A percentile compares a stretch with the other conserved stretches of the same genome.
Evolutionary conservation across 1,140 invertebrate species (phyloP).

Genomic region (Drosophila aff.): DNA sequence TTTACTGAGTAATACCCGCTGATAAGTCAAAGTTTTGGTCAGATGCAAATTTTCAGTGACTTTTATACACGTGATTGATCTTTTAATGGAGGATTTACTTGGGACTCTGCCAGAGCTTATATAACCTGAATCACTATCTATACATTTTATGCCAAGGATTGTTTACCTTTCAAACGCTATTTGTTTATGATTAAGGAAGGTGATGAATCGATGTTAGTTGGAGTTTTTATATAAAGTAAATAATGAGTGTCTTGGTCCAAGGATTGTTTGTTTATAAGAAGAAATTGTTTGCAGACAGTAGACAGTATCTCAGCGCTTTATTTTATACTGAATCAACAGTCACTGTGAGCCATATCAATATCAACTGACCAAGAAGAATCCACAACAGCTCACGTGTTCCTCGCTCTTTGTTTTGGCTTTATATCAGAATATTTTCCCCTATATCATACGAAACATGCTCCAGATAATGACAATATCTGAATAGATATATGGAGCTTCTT

Average conservation of each 20-base stretch:
- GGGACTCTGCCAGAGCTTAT: background rate
- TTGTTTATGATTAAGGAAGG: background rate
- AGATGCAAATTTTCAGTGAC: slow-evolving; percentile 27
- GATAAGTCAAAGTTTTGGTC: slow-evolving; percentile 10
- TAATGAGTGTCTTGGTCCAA: background rate
- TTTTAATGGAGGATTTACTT: slow-evolving; percentile 2
- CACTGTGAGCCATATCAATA: slow-evolving; percentile 11
- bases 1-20: slow-evolving; percentile 16
- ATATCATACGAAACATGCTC: slow-evolving; percentile 16
- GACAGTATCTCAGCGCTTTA: background rate
- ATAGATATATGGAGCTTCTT: slow-evolving; percentile 56
- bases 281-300: background rate
- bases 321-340: slow-evolving; percentile 11
- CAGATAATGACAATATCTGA: slow-evolving; percentile 41
- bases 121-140: slow-evolving; percentile 1
- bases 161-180: slow-evolving; percentile 1
- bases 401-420: slow-evolving; percentile 30
- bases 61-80: slow-evolving; percentile 2
- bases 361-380: slow-evolving; percentile 20
- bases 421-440: slow-evolving; percentile 4
- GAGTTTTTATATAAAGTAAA: background rate
- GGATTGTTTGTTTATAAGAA: background rate
- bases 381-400: slow-evolving; percentile 30
- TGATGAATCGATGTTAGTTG: slow-evolving; percentile 3
- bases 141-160: slow-evolving; percentile 18